A percentile compares a stretch with the other conserved stretches of the same genome.
Evolutionary conservation across 2,888 invertebrate genomes (phyloP).

Genomic region (Sminthurinus aureus): DNA sequence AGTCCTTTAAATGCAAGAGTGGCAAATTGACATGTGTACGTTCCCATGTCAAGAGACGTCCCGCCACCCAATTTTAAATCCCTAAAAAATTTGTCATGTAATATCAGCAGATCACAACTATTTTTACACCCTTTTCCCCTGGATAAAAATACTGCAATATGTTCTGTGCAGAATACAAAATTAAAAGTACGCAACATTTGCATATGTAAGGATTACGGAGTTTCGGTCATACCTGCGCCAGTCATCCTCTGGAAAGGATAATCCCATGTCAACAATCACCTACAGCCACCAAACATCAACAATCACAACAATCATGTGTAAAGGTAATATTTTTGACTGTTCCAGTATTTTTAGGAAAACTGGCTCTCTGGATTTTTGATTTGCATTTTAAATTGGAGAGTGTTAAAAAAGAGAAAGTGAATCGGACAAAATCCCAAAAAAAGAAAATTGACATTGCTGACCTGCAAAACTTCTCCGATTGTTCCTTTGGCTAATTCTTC

Average conservation of each 20-base stretch:
- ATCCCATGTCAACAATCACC: conserved; percentile 61
- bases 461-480: conserved; percentile 76
- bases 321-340: too few species aligned
- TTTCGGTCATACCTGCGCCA: conserved; percentile 54
- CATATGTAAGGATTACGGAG: too few species aligned
- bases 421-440: too few species aligned
- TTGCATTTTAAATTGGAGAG: too few species aligned
- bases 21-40: conserved; percentile 78
- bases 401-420: too few species aligned
- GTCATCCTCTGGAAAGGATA: conserved; percentile 47
- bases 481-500: conserved; percentile 72
- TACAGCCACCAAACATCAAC: too few species aligned
- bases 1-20: conserved; percentile 74
- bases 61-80: conserved; percentile 72
- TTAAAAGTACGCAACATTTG: too few species aligned
- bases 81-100: neutral
- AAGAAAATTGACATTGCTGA: conserved; percentile 62
- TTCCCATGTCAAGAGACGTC: conserved; percentile 77
- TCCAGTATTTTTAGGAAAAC: too few species aligned
- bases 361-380: too few species aligned
- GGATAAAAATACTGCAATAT: neutral
- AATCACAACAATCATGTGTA: too few species aligned
- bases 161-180: too few species aligned
- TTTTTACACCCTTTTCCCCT: neutral
- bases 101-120: neutral